Conservation (phyloP, 2,888 invertebrate species). For the Drosophila birchii region DNA sequence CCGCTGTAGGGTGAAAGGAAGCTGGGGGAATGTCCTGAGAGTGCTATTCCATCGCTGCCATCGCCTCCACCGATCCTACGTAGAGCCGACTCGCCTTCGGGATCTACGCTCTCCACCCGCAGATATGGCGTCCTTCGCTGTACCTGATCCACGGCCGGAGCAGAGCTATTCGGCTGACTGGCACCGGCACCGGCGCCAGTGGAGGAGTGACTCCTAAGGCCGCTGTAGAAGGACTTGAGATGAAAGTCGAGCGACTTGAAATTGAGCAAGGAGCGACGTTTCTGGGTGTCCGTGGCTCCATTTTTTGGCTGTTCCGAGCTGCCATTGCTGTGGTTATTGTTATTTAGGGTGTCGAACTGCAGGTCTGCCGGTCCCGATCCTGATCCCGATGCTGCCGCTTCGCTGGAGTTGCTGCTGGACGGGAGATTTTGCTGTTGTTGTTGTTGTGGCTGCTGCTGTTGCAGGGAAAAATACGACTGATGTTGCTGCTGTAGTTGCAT, state of each 20-base stretch:
- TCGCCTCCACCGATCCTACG: slow-evolving; percentile 6
- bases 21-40: slow-evolving; percentile 78
- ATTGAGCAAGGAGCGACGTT: slow-evolving; percentile 81
- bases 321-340: slow-evolving; percentile 77
- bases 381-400: slow-evolving; percentile 2
- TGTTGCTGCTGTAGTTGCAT: slow-evolving; percentile 54
- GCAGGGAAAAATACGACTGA: slow-evolving; percentile 45
- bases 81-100: slow-evolving; percentile 18
- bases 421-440: slow-evolving; percentile 52
- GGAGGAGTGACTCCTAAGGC: slow-evolving; percentile 62
- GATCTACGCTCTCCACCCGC: slow-evolving; percentile 82
- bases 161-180: slow-evolving; percentile 26
- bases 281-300: slow-evolving; percentile 30
- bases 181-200: slow-evolving; percentile 30
- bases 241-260: slow-evolving; percentile 85
- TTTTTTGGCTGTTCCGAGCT: slow-evolving; percentile 37
- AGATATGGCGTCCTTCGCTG: slow-evolving; percentile 82
- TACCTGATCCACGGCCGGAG: slow-evolving; percentile 41
- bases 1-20: slow-evolving; percentile 80
- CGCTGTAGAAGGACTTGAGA: slow-evolving; percentile 84
- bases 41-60: slow-evolving; percentile 30
- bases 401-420: slow-evolving; percentile 37
- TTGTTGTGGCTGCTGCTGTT: slow-evolving; percentile 53
- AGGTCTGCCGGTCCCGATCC: slow-evolving; percentile 51
- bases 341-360: slow-evolving; percentile 66